phyloP scores from a whole-genome alignment of 2,797 vertebrate species.

The Ptychobarbus kaznakovi region DNA sequence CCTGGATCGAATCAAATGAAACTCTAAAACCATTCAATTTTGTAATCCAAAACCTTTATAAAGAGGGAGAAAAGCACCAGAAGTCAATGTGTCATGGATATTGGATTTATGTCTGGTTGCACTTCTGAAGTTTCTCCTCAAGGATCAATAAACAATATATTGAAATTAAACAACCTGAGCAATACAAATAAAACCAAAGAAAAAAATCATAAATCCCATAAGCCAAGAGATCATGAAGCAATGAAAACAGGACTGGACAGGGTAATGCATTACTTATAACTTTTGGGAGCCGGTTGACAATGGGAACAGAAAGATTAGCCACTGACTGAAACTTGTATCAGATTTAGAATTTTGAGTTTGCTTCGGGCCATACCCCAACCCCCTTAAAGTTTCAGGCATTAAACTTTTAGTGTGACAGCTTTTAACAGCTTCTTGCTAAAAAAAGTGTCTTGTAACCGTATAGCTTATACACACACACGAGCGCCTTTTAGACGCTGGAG shows the following conservation, averaged over 20 bases:
- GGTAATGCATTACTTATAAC: background rate
- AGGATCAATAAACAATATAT: background rate
- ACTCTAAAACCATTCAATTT: background rate
- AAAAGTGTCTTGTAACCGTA: constrained; percentile 23
- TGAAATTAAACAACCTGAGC: background rate
- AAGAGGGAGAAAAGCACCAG: constrained; percentile 16
- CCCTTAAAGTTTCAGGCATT: background rate
- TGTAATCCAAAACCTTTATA: constrained; percentile 29
- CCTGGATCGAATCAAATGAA: background rate
- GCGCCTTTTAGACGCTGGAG: constrained; percentile 24
- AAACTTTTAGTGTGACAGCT: background rate
- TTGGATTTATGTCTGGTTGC: constrained; percentile 20
- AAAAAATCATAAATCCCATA: background rate
- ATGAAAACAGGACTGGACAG: background rate
- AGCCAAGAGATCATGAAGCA: background rate
- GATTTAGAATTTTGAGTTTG: background rate
- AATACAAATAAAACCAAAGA: background rate
- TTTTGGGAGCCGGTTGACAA: background rate
- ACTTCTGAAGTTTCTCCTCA: constrained; percentile 1
- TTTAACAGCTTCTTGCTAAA: constrained; percentile 20
- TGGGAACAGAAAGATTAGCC: background rate
- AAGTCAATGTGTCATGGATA: constrained; percentile 33
- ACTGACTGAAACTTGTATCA: background rate
- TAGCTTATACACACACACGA: constrained; percentile 25
- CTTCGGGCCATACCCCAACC: background rate